Conservation (phyloP, 1,140 invertebrate species). For the Ctenoplectra terminalis region DNA sequence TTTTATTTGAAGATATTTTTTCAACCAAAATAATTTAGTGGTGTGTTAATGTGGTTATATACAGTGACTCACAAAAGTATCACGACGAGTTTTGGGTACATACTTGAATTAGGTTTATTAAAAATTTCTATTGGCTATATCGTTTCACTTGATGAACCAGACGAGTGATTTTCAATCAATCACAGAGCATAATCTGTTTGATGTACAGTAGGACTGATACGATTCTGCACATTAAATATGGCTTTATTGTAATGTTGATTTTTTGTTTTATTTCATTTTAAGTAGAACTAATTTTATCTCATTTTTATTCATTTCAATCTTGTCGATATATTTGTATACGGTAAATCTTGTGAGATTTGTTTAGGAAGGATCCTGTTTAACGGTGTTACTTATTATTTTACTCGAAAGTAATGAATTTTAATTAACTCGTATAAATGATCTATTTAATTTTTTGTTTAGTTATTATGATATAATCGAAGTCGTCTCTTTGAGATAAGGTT, state of each 20-base stretch:
- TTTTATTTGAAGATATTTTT: not conserved
- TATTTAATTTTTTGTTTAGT: not conserved
- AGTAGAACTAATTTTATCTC: not conserved
- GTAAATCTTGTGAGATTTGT: not conserved
- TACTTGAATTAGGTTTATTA: not conserved
- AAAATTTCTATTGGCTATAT: not conserved
- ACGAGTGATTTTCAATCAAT: not conserved
- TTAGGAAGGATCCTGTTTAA: not conserved
- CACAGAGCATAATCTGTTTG: not conserved
- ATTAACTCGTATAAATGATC: not conserved
- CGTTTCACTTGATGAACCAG: not conserved
- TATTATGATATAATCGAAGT: not conserved
- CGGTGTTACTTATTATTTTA: not conserved
- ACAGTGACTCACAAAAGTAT: slow-evolving; percentile 51
- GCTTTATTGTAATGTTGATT: not conserved
- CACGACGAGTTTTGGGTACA: slow-evolving; percentile 9
- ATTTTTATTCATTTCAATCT: not conserved
- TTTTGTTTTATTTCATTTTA: not conserved
- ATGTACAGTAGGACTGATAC: not conserved
- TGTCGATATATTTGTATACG: not conserved
- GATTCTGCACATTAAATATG: slow-evolving; percentile 1
- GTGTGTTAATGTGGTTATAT: slow-evolving; percentile 51
- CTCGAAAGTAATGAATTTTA: not conserved
- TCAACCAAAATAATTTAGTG: slow-evolving; percentile 11
- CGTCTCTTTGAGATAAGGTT: not conserved